Evolutionary conservation across 2,797 vertebrate genomes (phyloP).

Genomic region (Etheostoma nigrum): DNA sequence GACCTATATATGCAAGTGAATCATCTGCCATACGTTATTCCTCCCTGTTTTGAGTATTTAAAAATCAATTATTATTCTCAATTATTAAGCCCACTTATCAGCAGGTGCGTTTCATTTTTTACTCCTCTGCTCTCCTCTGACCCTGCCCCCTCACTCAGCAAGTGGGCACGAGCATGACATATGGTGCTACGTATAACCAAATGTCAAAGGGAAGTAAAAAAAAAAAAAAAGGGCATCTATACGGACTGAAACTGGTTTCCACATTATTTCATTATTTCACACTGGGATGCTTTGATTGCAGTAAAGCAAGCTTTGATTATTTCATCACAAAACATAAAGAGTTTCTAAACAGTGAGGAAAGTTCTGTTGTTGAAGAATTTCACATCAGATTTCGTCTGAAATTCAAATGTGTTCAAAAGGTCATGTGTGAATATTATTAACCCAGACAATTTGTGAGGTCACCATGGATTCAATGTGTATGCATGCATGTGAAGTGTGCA

Average conservation of each 20-base stretch:
- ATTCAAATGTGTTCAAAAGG: not conserved
- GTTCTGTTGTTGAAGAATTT: not conserved
- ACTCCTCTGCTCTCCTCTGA: not conserved
- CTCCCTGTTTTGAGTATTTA: not conserved
- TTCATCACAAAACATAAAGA: not conserved
- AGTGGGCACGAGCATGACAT: constrained; percentile 18
- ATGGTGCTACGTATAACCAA: constrained; percentile 5
- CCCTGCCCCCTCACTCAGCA: constrained; percentile 19
- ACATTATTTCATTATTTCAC: not conserved
- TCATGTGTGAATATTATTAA: not conserved
- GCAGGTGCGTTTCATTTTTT: constrained; percentile 6
- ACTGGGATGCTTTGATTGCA: not conserved
- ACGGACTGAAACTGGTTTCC: not conserved
- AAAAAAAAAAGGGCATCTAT: not conserved
- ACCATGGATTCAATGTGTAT: not conserved
- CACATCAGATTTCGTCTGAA: not conserved
- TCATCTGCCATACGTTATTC: not conserved
- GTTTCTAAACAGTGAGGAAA: not conserved
- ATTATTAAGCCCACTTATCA: not conserved
- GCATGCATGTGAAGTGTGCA: not conserved
- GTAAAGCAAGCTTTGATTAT: not conserved
- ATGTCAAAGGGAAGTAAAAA: not conserved
- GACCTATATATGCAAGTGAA: not conserved
- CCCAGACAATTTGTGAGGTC: not conserved
- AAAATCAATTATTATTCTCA: not conserved